Evolutionary conservation across 2,797 vertebrate genomes (phyloP), one percentile per base, ranked within the genome.

Genomic region (Fistularia commersonii): DNA sequence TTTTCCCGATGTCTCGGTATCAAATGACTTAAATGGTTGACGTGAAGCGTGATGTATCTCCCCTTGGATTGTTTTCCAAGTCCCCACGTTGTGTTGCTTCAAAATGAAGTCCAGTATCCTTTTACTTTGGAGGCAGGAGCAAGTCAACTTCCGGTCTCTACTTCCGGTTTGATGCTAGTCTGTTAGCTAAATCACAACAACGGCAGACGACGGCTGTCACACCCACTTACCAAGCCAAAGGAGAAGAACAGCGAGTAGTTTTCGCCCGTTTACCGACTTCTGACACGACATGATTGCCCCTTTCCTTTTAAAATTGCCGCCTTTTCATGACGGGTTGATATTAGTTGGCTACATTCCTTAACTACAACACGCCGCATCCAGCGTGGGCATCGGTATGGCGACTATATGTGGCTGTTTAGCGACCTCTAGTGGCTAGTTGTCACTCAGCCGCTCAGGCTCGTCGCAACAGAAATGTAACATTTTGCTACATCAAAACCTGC

Each of bases 171-270:
- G 8, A 1, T 39, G 38, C 10, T 74, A 69, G 48, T 47, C 0
- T 11, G 10, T 35, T 43, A 64, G 83, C 76, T 82, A 66, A 54
- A 23, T 23, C 51, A 5, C 8, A 1, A 32, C 9, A 45, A 13
- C 39, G 1, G 9, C 1, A 1, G 36, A 8, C 8, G 34, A 0
- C 3, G 7, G 3, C n/a, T 1, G 1, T 8, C 36, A 9, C 9
- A 3, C 1, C 10, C 40, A 70, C 84, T 88, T 65, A 88, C 86
- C 84, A 0, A 81, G 36, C 40, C 66, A 70, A 2, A 77, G 48
- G 1, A 85, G 62, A 15, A 81, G 45, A 54, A 48, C 38, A 1
- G 58, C 54, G 39, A 72, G 36, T 42, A 79, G 49, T 52, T 46
- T 67, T 37, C 45, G 60, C 49, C 57, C 52, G 7, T 39, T 41